Evolutionary conservation across 64 coral and sea anemone genomes (phyloP).

Genomic region (Montipora sp.): DNA sequence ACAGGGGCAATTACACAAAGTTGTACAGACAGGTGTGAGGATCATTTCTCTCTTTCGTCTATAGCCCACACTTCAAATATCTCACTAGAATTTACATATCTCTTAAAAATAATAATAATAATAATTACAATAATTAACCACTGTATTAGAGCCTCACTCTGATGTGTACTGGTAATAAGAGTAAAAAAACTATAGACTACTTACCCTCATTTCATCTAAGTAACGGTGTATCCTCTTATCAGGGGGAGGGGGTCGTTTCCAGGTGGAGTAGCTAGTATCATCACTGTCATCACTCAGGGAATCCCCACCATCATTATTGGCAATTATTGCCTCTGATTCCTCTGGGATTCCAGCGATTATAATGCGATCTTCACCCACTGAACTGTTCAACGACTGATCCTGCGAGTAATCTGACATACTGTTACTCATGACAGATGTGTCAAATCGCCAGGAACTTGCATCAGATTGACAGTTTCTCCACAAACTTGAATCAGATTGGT

Average conservation of each 20-base stretch:
- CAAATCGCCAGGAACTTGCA: conserved; percentile 85
- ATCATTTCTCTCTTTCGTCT: too few relatives aligned
- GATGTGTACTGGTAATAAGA: too few relatives aligned
- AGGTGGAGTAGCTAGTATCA: conserved; percentile 80
- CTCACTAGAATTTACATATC: too few relatives aligned
- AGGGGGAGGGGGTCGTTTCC: conserved; percentile 77
- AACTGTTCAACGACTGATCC: conserved; percentile 65
- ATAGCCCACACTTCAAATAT: too few relatives aligned
- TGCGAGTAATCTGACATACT: conserved; percentile 54
- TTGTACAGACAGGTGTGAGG: too few relatives aligned
- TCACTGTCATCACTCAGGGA: conserved; percentile 86
- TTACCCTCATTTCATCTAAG: conserved; percentile 92
- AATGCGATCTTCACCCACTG: conserved; percentile 26
- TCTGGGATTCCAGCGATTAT: conserved; percentile 13
- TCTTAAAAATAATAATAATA: too few relatives aligned
- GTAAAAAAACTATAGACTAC: background rate
- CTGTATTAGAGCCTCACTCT: too few relatives aligned
- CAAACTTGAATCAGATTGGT: conserved; percentile 82
- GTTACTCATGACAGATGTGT: conserved; percentile 67
- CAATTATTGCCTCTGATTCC: conserved; percentile 18
- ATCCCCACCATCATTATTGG: conserved; percentile 79
- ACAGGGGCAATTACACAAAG: too few relatives aligned
- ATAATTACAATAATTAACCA: too few relatives aligned
- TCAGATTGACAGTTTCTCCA: conserved; percentile 89
- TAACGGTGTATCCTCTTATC: conserved; percentile 75